Base-by-base conservation (phyloP, 2,797 vertebrate species). In the Lateolabrax maculatus region DNA sequence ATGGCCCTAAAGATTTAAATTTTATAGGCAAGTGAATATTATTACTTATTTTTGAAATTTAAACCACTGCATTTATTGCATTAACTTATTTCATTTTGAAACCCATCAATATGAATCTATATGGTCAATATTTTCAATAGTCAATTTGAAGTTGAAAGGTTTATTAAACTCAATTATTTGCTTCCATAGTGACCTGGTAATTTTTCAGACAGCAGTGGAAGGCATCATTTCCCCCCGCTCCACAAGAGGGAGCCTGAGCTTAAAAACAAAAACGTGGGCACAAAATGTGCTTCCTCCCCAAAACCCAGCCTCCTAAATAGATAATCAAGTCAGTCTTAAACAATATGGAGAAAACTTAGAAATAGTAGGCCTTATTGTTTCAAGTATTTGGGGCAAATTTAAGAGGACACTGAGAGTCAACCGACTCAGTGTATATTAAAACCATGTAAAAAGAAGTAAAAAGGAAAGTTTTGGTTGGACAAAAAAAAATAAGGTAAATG, bases 201-300 rank as follows among this genome's bases (percentile, higher is more conserved):
- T 11, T 18, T 39, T 46, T 72, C 11, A 41, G 39, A 21, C 25
- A 39, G 25, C 27, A 21, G 9, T 27, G 34, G 3, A 31, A 46
- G 2, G 9, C 8, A 12, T 10, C 0, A 1, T n/a, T 64, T 23
- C 4, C 64, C 82, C 71, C 89, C 87, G 52, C 68, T 36, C 85
- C 85, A 80, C 82, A 29, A 80, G 89, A 80, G 89, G 87, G 88
- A n/a, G 84, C 36, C 65, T 75, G 65, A 84, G 63, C 12, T 36
- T 15, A 25, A 64, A 70, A 62, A 58, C 25, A 67, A 57, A 75
- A 18, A 55, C 80, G 80, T 92, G 91, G 67, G 75, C 34, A 69
- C 60, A 62, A 65, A 72, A 51, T 51, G 61, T 37, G 68, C 84
- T 91, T 91, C 84, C 89, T 79, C 5, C 27, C 4, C n/a, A 1